Base-by-base conservation (phyloP, 2,797 vertebrate species). In the Cynodonichthys magdalenae region DNA sequence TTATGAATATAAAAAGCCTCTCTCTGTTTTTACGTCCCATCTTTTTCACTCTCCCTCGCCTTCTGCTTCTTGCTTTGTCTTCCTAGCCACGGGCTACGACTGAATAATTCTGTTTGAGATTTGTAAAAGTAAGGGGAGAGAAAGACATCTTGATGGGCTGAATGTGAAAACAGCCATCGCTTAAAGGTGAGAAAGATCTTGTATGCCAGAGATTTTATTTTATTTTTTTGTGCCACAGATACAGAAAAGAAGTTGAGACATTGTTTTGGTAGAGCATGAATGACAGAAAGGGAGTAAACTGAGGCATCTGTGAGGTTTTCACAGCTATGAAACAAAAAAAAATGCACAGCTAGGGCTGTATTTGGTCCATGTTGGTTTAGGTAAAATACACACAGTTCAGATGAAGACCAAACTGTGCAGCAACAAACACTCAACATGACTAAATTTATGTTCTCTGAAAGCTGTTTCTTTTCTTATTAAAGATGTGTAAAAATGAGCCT, bases 101-200 rank as follows among this genome's bases (percentile, higher is more conserved):
- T 90, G 85, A 90, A 90, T 92, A 85, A 92, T 92, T 90, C 88
- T 85, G 79, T 90, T 89, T 90, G 87, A 92, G 85, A 86, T 87
- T 87, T 87, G 77, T 70, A 74, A 77, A 79, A 85, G 78, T 74
- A 71, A 82, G 59, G 36, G 50, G 74, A 79, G 81, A 78, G 74
- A 84, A 71, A 82, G 86, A 84, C 74, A 71, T 82, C 75, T 82
- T 79, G 80, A 83, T 56, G 60, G 54, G 71, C 53, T 59, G 70
- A 76, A 83, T 87, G 85, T 81, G 79, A 88, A 86, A 88, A 76
- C 66, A 77, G 74, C 51, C 77, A 85, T 79, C 27, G 59, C 49
- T 70, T 69, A 75, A 74, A 75, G 74, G 77, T 77, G 71, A 85
- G 79, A 71, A 68, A 67, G 74, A 66, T 74, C 70, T 64, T 24